Evolutionary conservation across 2,797 vertebrate genomes (phyloP), one percentile per base, ranked within the genome.

Genomic region (Tarsius wallacei): DNA sequence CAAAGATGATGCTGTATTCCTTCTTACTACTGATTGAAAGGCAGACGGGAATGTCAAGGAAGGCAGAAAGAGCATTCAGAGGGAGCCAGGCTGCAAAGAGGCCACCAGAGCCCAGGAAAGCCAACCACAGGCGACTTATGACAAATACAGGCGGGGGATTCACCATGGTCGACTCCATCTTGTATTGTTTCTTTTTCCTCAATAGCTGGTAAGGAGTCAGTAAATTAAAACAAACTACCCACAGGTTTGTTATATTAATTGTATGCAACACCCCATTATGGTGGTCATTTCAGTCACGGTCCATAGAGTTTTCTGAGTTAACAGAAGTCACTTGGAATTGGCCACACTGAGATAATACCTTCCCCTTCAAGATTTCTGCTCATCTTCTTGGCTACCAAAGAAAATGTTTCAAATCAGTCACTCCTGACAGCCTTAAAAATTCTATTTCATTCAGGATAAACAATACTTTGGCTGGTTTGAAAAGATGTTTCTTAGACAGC

Each of bases 401-500:
- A 87, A 96, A 96, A 88, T 2, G 11, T 63, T 94, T 94, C 93
- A 93, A 49, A 97, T 96, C 94, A 97, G 93, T 97, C 96, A 87
- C 61, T 97, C 95, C 28, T 98, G 96, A 98, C 97, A 98, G 96
- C 70, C 96, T 97, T 71, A 97, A 98, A 97, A 95, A 90, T 95
- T 93, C 88, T 70, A 47, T 73, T 97, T 96, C 97, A 96, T 97
- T 98, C 96, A 97, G 97, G 98, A 97, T 97, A 97, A 97, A 98
- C 95, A 98, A 96, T 97, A 96, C 97, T 97, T 98, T 5, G 59
- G 94, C 68, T 97, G 94, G 94, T 97, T 95, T 97, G 97, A 97
- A 97, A 97, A 95, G 97, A 97, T 96, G 96, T 97, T 97, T 98
- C 98, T 98, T 98, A 97, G 97, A 98, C 97, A 98, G 96, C 97